Evolutionary conservation across 1,140 invertebrate genomes (phyloP), one percentile per base, ranked within the genome.

Genomic region (Drosophila triauraria): DNA sequence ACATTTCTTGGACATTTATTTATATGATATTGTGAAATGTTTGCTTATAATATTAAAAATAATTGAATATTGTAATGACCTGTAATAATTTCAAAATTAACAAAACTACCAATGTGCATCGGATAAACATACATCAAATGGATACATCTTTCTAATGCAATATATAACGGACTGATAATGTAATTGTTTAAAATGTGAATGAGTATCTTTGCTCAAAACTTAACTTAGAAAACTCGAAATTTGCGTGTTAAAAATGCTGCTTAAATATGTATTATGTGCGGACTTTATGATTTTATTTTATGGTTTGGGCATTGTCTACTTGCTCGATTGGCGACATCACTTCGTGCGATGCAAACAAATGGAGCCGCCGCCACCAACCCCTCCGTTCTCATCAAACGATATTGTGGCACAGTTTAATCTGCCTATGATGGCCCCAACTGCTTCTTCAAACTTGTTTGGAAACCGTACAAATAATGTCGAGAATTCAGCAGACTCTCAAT

Each of bases 381-480:
- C 20, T 35, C 47, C 27, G 13, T 88, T 83, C 23, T 15, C 68
- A n/a, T 76, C 82, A 8, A 83, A 70, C 56, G 91, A 92, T 38
- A 92, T 92, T 48, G 82, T 92, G 9, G 91, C 91, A 7, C 91
- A 92, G 50, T 92, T 92, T 46, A 62, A 67, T 38, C 51, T 92
- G 13, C 91, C 91, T 2, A 53, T 53, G 15, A 27, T 53, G 27
- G 70, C 17, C 4, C 70, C 74, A 1, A 65, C 78, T 3, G 80
- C 71, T 10, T 46, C 48, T 0, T 44, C 74, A 0, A 83, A 61
- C 58, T 64, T 56, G 8, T 4, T 51, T 15, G 48, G 42, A 6
- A 91, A 88, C 62, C 75, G 58, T 12, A 69, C 70, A 25, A 54
- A 47, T 50, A 38, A 32, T 17, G 13, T 53, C 4, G 51, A 70